A percentile compares a stretch with the other conserved stretches of the same genome.
Conservation (phyloP, 2,797 vertebrate species). For the Somateria mollissima region DNA sequence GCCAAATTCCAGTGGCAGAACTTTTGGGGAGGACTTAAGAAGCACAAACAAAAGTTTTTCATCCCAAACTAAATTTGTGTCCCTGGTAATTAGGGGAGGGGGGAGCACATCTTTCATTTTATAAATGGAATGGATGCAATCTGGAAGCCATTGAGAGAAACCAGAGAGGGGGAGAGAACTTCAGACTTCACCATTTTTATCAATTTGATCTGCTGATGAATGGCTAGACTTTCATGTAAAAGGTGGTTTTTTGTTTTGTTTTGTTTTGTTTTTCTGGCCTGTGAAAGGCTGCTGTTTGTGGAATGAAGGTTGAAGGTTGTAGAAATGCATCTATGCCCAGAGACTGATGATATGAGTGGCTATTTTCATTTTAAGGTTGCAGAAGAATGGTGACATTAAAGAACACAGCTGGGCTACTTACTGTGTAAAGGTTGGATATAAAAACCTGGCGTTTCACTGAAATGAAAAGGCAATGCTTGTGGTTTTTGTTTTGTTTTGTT, state of each 20-base stretch:
- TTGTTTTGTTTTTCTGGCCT: neutral
- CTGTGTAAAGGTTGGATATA: neutral
- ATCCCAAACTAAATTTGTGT: neutral
- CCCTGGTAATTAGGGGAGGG: neutral
- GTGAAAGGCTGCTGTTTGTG: neutral
- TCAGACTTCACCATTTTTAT: neutral
- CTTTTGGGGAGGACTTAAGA: conserved; percentile 4
- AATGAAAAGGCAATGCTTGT: neutral
- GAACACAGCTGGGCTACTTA: neutral
- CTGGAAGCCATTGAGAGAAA: conserved; percentile 20
- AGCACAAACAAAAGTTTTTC: neutral
- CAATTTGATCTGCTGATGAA: neutral
- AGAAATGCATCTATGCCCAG: neutral
- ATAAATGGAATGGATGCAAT: neutral
- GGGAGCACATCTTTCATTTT: neutral
- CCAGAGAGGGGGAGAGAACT: neutral
- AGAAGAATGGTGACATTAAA: neutral
- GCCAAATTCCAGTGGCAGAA: neutral
- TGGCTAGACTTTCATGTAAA: neutral
- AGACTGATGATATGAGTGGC: neutral
- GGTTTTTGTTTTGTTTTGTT: neutral
- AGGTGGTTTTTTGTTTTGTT: neutral
- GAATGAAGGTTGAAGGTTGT: neutral
- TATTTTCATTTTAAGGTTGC: neutral
- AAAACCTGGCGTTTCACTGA: neutral